Evolutionary conservation across 2,888 invertebrate species (phyloP).

Genomic region (Watsonalla binaria): DNA sequence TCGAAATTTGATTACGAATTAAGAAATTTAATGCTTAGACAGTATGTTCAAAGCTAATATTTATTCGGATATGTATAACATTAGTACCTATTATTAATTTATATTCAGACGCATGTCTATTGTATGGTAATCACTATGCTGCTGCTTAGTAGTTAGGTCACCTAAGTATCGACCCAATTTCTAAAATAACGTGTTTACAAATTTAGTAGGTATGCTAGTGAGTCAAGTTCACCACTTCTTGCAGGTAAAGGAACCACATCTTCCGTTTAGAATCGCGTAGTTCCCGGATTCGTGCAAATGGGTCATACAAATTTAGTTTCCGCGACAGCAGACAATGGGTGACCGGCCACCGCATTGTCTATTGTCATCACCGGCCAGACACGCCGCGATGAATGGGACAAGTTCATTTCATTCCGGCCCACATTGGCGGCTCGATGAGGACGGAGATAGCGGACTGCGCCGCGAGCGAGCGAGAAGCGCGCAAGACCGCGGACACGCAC

Average conservation of each 20-base stretch:
- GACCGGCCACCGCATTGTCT: constrained; percentile 56
- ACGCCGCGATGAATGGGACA: constrained; percentile 65
- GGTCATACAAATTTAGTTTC: constrained; percentile 48
- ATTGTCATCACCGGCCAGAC: constrained; percentile 55
- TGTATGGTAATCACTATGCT: too few species aligned
- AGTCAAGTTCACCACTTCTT: not conserved
- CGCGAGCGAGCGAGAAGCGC: constrained; percentile 30
- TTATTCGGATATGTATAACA: too few species aligned
- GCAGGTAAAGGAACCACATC: constrained; percentile 32
- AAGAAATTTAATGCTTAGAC: too few species aligned
- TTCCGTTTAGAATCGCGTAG: constrained; percentile 35
- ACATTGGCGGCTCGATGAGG: constrained; percentile 39
- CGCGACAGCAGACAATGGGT: constrained; percentile 58
- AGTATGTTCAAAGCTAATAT: too few species aligned
- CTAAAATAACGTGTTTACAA: too few species aligned
- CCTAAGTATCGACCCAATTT: too few species aligned
- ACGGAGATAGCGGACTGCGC: constrained; percentile 25
- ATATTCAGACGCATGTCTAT: too few species aligned
- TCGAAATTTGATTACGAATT: too few species aligned
- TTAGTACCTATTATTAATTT: too few species aligned
- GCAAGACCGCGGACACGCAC: constrained; percentile 52
- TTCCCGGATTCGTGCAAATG: constrained; percentile 46
- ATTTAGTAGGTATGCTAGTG: constrained; percentile 7
- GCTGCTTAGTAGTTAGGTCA: too few species aligned
- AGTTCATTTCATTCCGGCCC: constrained; percentile 57